Evolutionary conservation across 2,113 vertebrate species (phyloP).

Genomic region (Thermophis baileyi): DNA sequence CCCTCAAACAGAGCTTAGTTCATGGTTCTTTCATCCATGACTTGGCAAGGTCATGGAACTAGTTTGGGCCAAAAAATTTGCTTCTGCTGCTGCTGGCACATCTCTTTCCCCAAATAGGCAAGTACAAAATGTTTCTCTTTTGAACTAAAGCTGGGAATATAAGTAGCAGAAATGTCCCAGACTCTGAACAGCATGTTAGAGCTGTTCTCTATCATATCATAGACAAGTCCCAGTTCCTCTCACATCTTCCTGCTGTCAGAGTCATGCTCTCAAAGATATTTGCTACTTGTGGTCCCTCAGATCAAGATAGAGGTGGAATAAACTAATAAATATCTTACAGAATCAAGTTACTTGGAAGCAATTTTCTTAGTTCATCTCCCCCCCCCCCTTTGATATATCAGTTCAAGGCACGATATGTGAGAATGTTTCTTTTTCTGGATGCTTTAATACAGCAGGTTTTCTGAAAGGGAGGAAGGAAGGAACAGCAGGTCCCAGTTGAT

Average conservation of each 20-base stretch:
- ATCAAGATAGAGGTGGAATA: background rate
- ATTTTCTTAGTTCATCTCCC: background rate
- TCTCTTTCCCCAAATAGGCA: background rate
- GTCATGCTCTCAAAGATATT: background rate
- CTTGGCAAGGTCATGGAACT: background rate
- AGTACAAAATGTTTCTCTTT: background rate
- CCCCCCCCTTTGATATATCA: background rate
- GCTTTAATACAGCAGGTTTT: conserved; percentile 53
- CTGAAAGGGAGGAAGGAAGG: conserved; percentile 25
- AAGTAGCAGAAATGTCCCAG: background rate
- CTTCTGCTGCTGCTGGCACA: background rate
- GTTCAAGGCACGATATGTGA: conserved; percentile 19
- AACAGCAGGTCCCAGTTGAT: conserved; percentile 54
- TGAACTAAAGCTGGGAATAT: background rate
- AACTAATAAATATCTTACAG: background rate
- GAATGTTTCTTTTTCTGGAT: conserved; percentile 45
- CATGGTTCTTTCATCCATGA: background rate
- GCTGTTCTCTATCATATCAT: background rate
- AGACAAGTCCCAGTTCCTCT: background rate
- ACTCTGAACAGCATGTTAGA: background rate
- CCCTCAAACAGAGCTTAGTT: background rate
- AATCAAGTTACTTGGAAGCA: background rate
- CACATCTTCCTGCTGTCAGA: background rate
- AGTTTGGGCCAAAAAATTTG: background rate
- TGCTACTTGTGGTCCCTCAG: background rate